These are phyloP conservation scores for Philopedon plagiatum DNA, from an alignment of 2,888 invertebrate genomes.

Conservation along the genomic window DNA sequence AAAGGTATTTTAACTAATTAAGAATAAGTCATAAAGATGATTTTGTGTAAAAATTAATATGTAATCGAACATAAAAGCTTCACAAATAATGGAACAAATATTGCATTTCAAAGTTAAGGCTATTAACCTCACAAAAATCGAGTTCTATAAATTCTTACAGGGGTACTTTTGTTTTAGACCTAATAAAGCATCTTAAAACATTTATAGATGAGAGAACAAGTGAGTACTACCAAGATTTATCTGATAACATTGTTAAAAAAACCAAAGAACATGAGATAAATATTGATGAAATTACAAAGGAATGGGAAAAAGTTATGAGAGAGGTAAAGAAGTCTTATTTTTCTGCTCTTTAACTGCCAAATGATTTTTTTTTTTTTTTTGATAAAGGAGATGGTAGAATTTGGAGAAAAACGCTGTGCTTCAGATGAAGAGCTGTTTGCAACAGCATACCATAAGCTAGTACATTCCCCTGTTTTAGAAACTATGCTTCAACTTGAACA, in stretches of 20 bases:
- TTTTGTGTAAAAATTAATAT: too few species aligned
- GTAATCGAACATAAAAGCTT: too few species aligned
- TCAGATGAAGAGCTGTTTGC: constrained; percentile 90
- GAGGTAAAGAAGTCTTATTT: constrained; percentile 66
- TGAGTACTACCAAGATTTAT: constrained; percentile 74
- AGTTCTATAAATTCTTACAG: background rate
- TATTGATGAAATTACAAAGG: constrained; percentile 82
- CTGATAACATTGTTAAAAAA: constrained; percentile 74
- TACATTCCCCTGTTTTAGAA: constrained; percentile 80
- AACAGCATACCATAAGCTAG: constrained; percentile 83
- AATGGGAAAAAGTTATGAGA: constrained; percentile 85
- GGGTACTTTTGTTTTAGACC: constrained; percentile 45
- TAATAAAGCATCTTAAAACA: constrained; percentile 48
- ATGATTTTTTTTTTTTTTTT: constrained; percentile 5
- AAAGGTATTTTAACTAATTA: too few species aligned
- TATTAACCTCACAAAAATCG: too few species aligned
- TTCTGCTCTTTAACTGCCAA: background rate
- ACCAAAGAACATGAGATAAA: constrained; percentile 77
- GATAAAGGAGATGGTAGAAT: constrained; percentile 82
- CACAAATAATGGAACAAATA: too few species aligned
- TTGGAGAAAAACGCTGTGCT: constrained; percentile 85
- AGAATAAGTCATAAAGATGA: too few species aligned
- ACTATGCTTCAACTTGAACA: constrained; percentile 91
- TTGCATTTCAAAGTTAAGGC: too few species aligned
- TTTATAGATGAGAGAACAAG: constrained; percentile 51